phyloP scores from a whole-genome alignment of 1,140 invertebrate genomes.

The Tetragnatha versicolor region DNA sequence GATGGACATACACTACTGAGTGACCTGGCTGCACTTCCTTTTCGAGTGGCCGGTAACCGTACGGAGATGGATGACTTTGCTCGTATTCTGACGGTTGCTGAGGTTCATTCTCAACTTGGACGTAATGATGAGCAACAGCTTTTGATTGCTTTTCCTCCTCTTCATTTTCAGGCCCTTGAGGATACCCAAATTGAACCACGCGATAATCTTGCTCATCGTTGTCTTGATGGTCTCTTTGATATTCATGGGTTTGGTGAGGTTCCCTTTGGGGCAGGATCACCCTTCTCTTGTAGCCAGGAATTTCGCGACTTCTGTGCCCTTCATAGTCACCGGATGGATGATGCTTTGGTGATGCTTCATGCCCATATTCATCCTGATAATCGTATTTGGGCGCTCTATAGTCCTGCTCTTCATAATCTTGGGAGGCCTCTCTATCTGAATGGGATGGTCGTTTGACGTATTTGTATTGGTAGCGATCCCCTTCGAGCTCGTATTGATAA shows the following conservation, averaged over 20 bases:
- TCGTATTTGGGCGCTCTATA: too few relatives aligned
- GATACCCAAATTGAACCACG: not conserved
- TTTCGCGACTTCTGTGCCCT: not conserved
- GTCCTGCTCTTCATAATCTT: too few relatives aligned
- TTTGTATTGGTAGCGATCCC: not conserved
- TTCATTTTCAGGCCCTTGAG: not conserved
- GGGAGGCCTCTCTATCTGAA: too few relatives aligned
- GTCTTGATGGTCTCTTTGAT: not conserved
- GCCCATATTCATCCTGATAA: too few relatives aligned
- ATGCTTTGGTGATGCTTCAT: not conserved
- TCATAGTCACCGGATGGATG: not conserved
- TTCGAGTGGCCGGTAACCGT: not conserved
- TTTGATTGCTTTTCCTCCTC: too few relatives aligned
- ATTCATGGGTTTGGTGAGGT: not conserved
- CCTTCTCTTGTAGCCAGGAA: not conserved
- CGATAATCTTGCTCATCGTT: not conserved
- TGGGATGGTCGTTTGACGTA: not conserved
- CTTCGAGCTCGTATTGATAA: constrained; percentile 27
- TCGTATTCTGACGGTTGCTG: too few relatives aligned
- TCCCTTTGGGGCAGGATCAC: not conserved
- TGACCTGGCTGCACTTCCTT: too few relatives aligned
- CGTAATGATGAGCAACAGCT: constrained; percentile 10
- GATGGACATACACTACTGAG: too few relatives aligned
- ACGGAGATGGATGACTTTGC: too few relatives aligned
- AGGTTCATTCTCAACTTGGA: not conserved